Conservation (phyloP, 2,888 invertebrate species). For the Laspeyria flexula region DNA sequence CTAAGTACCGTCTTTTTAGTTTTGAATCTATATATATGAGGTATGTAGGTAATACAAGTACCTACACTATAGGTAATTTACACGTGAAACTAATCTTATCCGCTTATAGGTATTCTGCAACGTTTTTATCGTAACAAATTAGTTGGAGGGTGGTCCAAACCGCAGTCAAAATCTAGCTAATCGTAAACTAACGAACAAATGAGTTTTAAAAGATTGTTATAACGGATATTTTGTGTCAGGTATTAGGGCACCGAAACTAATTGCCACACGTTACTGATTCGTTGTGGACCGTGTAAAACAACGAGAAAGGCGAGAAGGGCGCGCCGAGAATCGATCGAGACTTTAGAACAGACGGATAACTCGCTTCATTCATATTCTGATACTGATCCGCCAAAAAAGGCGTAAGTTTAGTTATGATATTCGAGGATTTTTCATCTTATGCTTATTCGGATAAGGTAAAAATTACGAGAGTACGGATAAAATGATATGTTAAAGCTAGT, state of each 20-base stretch:
- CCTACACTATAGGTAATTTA: no score
- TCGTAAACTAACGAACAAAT: constrained; percentile 17
- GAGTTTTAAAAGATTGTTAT: constrained; percentile 18
- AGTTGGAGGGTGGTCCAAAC: constrained; percentile 9
- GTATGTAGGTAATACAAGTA: no score
- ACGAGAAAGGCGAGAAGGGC: constrained; percentile 29
- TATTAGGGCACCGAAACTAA: constrained; percentile 46
- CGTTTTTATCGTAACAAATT: background rate
- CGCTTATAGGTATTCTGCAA: background rate
- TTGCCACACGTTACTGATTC: constrained; percentile 56
- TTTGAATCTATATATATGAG: no score
- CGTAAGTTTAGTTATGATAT: no score
- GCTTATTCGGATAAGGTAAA: no score
- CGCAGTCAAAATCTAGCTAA: background rate
- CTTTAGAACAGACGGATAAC: constrained; percentile 6
- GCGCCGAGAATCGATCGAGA: constrained; percentile 29
- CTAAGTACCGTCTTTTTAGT: no score
- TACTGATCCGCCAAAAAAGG: background rate
- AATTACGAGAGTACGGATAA: no score
- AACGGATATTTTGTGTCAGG: constrained; percentile 32
- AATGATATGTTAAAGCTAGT: no score
- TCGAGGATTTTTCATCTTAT: no score
- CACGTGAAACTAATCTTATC: no score
- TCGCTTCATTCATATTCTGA: background rate
- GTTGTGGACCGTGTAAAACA: constrained; percentile 50